phyloP scores from a whole-genome alignment of 1,140 invertebrate species.

The Drosophila miranda region DNA sequence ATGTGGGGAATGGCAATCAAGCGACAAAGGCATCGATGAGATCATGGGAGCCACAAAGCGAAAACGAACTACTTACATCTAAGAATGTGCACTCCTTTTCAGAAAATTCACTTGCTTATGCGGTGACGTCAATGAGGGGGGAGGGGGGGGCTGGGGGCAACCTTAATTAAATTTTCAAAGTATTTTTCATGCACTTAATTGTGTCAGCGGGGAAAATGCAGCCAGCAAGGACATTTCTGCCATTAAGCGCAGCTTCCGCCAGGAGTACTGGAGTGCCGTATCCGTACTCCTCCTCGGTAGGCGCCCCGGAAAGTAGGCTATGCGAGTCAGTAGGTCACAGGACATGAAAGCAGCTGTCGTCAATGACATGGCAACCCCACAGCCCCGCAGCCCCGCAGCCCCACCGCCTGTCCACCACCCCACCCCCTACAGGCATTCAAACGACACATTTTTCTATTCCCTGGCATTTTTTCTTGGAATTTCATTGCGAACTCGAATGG shows the following conservation, averaged over 20 bases:
- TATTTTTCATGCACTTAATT: constrained; percentile 76
- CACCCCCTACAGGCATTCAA: constrained; percentile 24
- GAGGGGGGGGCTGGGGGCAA: constrained; percentile 16
- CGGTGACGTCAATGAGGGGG: constrained; percentile 29
- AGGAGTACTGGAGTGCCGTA: constrained; percentile 14
- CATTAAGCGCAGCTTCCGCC: constrained; percentile 55
- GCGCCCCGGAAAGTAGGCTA: constrained; percentile 70
- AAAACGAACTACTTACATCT: constrained; percentile 7
- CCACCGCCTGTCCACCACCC: not conserved
- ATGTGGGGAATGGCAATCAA: constrained; percentile 18
- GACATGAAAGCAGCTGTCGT: constrained; percentile 66
- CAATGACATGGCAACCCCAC: constrained; percentile 41
- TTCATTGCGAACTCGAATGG: constrained; percentile 23
- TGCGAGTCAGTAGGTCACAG: constrained; percentile 67
- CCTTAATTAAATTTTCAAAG: constrained; percentile 74
- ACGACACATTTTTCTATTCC: constrained; percentile 35
- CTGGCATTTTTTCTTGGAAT: constrained; percentile 38
- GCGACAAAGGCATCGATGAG: constrained; percentile 25
- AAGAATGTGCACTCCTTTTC: constrained; percentile 22
- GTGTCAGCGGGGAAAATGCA: constrained; percentile 49
- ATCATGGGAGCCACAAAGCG: constrained; percentile 37
- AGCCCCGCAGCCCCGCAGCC: too few relatives aligned
- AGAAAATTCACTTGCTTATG: constrained; percentile 18
- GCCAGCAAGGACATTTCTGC: constrained; percentile 32
- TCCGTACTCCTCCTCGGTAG: constrained; percentile 7